These are phyloP conservation scores for Candidula unifasciata DNA, from an alignment of 2,888 invertebrate species.

Conservation along the genomic window DNA sequence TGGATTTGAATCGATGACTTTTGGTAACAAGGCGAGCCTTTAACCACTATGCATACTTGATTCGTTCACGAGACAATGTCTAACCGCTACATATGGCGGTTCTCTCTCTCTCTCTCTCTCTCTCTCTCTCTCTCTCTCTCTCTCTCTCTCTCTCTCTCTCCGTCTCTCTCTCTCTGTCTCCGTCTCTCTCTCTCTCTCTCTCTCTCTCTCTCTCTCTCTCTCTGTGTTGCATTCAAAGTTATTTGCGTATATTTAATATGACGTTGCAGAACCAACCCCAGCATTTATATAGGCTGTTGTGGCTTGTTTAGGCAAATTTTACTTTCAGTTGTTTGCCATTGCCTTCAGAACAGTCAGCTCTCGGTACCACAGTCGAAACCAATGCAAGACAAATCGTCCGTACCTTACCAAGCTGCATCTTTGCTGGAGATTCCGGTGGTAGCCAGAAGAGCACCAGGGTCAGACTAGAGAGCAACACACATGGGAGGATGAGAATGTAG, in stretches of 20 bases:
- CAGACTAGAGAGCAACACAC: slow-evolving; percentile 77
- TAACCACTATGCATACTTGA: too few species aligned
- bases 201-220: not conserved
- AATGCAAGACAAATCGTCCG: not conserved
- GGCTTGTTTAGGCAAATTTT: too few species aligned
- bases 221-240: not conserved
- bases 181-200: not conserved
- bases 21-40: too few species aligned
- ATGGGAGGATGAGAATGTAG: slow-evolving; percentile 78
- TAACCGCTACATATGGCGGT: not conserved
- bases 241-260: not conserved
- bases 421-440: slow-evolving; percentile 78
- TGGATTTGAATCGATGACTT: too few species aligned
- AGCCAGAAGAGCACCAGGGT: slow-evolving; percentile 78
- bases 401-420: slow-evolving; percentile 78
- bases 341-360: too few species aligned
- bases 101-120: not conserved
- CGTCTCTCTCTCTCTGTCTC: too few species aligned
- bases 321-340: too few species aligned
- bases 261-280: too few species aligned
- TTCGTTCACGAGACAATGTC: too few species aligned
- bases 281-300: too few species aligned
- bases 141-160: not conserved
- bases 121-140: not conserved
- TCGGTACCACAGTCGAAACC: too few species aligned